Conservation (phyloP, 92 coral and sea anemone genomes). For the Plumapathes pennacea region DNA sequence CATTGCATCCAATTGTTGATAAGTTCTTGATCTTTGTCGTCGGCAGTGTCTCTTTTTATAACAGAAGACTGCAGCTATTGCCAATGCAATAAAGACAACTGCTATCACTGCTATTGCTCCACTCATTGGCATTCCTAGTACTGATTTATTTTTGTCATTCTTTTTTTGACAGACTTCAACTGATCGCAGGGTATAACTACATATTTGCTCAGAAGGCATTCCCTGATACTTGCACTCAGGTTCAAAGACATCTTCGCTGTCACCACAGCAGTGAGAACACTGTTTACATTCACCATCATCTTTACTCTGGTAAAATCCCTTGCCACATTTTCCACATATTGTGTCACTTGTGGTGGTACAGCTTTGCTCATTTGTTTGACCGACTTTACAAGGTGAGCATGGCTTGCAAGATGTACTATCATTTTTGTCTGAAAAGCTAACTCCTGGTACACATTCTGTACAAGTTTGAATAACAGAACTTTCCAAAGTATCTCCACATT, state of each 20-base stretch:
- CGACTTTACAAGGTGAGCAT: slow-evolving; percentile 50
- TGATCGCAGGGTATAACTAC: slow-evolving; percentile 38
- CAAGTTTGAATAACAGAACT: slow-evolving; percentile 13
- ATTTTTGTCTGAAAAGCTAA: slow-evolving; percentile 35
- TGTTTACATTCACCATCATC: slow-evolving; percentile 27
- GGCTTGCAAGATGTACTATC: slow-evolving; percentile 38
- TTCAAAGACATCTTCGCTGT: slow-evolving; percentile 24
- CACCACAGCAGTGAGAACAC: slow-evolving; percentile 77
- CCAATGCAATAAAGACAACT: too few relatives aligned
- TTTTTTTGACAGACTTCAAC: slow-evolving; percentile 23
- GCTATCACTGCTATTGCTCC: too few relatives aligned
- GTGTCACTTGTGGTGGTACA: slow-evolving; percentile 57
- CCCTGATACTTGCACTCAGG: slow-evolving; percentile 55
- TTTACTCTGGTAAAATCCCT: slow-evolving; percentile 34
- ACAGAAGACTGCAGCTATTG: too few relatives aligned
- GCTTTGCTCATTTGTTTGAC: slow-evolving; percentile 38
- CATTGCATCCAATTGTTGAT: too few relatives aligned
- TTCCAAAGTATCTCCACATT: slow-evolving; percentile 38
- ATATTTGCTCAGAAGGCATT: slow-evolving; percentile 52
- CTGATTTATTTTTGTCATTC: too few relatives aligned
- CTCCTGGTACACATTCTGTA: slow-evolving; percentile 38
- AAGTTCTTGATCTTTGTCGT: too few relatives aligned
- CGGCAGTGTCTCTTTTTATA: too few relatives aligned
- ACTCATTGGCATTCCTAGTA: too few relatives aligned
- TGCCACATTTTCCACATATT: slow-evolving; percentile 50